Percentiles rank a stretch among this genome's conserved stretches.
Conservation (phyloP, 2,113 vertebrate species). For the Rhagologus leucostigma region DNA sequence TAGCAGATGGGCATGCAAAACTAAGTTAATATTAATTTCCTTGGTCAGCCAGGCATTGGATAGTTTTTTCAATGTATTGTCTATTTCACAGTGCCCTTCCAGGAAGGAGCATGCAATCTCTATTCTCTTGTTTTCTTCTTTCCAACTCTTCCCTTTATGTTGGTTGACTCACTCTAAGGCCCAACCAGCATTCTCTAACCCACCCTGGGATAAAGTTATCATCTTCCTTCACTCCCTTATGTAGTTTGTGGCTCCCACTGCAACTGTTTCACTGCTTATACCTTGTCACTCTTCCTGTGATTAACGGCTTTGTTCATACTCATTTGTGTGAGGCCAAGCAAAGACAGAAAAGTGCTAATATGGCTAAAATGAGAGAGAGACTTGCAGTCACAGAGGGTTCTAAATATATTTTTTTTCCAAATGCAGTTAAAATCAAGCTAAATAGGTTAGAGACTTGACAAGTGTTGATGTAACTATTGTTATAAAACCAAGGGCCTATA, state of each 20-base stretch:
- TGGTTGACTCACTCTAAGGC: background rate
- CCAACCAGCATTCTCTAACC: background rate
- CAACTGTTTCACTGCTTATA: background rate
- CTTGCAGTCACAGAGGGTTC: background rate
- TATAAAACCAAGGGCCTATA: background rate
- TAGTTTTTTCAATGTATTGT: background rate
- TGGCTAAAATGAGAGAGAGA: background rate
- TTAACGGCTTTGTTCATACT: background rate
- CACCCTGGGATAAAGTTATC: background rate
- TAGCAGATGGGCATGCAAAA: background rate
- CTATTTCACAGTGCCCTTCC: background rate
- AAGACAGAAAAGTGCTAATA: background rate
- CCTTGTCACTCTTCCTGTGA: background rate
- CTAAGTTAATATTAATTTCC: background rate
- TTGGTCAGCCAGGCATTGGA: background rate
- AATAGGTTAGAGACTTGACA: background rate
- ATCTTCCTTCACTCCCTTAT: background rate
- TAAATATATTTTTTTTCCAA: background rate
- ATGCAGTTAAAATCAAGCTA: background rate
- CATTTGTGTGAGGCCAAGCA: background rate
- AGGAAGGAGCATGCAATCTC: background rate
- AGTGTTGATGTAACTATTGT: fast-evolving
- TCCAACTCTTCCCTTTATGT: background rate
- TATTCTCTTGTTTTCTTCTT: background rate
- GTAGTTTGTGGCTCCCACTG: background rate